Evolutionary conservation across 1,140 invertebrate species (phyloP), one percentile per base, ranked within the genome.

Genomic region (Eriosoma lanigerum): DNA sequence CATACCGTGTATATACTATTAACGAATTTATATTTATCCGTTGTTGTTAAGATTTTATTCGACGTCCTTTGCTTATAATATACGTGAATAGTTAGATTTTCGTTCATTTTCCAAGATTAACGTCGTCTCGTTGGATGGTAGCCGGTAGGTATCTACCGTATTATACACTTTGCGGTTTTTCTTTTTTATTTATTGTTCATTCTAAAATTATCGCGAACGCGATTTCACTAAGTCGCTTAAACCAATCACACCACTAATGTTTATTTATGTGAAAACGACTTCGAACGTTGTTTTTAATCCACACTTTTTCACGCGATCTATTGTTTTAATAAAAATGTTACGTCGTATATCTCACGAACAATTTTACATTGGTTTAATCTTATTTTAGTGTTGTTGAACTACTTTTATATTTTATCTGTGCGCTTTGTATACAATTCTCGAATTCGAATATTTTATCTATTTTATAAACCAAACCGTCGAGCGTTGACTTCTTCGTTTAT

Each of bases 241-340:
- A 60, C 56, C 58, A 19, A 62, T 62, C 17, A 17, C 58, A 32
- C 58, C 26, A 29, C 29, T 62, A 62, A 62, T 62, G 58, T 62
- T 62, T 62, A 62, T 62, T 62, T 62, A 62, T 62, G 58, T 32
- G 26, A 62, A 62, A 62, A 62, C 58, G 58, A 15, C 58, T 62
- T 19, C 9, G 6, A 9, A 29, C 17, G 29, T 32, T 62, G 17
- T 32, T 62, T 62, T 62, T 62, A 62, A 62, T 62, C 58, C 17
- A 62, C 17, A 32, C 15, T 62, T 62, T 62, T 62, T 26, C 26
- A 26, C 58, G 17, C 26, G 26, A 62, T 24, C 26, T 62, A 32
- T 62, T 32, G 15, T 62, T 62, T 62, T 62, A 62, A 62, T 62
- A 62, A 29, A 62, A 32, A 62, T 62, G 8, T 62, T 17, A 62